Conservation (phyloP, 1,140 invertebrate genomes). For the Pachyrhynchus sulphureomaculatus region DNA sequence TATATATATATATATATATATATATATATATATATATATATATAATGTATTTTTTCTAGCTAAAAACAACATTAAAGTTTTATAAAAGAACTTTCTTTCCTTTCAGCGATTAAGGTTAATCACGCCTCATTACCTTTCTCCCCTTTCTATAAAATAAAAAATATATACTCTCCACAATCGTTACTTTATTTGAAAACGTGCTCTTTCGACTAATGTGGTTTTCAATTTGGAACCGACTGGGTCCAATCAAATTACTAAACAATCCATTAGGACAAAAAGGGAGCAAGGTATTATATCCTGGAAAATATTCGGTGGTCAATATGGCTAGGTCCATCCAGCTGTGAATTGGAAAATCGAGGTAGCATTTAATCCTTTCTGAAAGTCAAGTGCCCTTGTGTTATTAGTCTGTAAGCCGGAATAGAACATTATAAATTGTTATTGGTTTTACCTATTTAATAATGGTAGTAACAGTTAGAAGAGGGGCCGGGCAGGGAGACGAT, state of each 20-base stretch:
- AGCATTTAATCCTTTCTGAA: conserved; percentile 4
- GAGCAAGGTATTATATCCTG: conserved; percentile 19
- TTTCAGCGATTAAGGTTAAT: neutral
- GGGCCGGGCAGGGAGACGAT: too few relatives aligned
- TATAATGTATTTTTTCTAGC: too few relatives aligned
- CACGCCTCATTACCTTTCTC: conserved; percentile 6
- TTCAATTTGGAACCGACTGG: conserved; percentile 10
- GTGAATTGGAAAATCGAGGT: neutral
- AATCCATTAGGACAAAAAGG: conserved; percentile 29
- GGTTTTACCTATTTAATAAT: too few relatives aligned
- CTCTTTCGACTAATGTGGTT: conserved; percentile 14
- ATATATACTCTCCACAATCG: conserved; percentile 6
- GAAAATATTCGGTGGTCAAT: conserved; percentile 24
- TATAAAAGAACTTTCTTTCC: neutral
- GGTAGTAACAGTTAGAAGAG: too few relatives aligned
- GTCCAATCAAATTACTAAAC: conserved; percentile 29
- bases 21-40: too few relatives aligned
- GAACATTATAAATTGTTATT: too few relatives aligned
- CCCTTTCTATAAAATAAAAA: conserved; percentile 3
- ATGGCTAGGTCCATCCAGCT: conserved; percentile 5
- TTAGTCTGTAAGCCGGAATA: too few relatives aligned
- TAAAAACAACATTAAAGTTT: too few relatives aligned
- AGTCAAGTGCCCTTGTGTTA: too few relatives aligned
- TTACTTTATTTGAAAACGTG: conserved; percentile 4
- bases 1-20: too few relatives aligned